Conservation (phyloP, 2,113 vertebrate species). For the Dasyprocta punctata region DNA sequence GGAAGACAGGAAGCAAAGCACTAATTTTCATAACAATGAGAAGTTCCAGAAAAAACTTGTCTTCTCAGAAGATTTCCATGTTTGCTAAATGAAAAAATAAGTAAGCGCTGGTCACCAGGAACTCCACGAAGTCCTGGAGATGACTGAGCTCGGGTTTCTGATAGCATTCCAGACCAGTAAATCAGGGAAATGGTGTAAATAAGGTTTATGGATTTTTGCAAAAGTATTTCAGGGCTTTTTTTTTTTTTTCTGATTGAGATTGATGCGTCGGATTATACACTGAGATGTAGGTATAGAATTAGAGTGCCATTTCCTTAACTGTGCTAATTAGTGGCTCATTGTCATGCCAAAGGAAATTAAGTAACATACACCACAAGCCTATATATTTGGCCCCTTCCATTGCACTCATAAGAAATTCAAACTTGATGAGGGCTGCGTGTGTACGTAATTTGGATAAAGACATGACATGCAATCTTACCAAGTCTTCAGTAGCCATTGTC, state of each 20-base stretch:
- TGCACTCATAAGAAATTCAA: background rate
- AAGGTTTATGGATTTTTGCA: background rate
- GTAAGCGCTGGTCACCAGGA: background rate
- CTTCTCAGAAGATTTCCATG: background rate
- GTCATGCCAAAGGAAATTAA: conserved; percentile 1
- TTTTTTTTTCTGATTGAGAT: background rate
- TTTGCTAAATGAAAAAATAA: background rate
- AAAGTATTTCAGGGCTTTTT: background rate
- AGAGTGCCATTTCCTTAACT: background rate
- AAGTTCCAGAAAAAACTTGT: conserved; percentile 24
- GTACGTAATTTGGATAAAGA: background rate
- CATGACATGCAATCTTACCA: background rate
- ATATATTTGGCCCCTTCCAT: background rate
- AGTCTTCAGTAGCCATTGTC: background rate
- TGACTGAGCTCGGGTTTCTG: background rate
- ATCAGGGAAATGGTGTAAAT: background rate
- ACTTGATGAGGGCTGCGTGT: background rate
- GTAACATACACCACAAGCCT: background rate
- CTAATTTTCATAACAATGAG: conserved; percentile 5
- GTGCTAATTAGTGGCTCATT: background rate
- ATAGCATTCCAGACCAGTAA: background rate
- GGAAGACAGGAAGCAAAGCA: background rate
- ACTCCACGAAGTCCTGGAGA: background rate
- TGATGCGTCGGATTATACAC: background rate
- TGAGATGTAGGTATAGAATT: background rate